phyloP scores from a whole-genome alignment of 2,888 invertebrate species.

The Dynastes tityus region DNA sequence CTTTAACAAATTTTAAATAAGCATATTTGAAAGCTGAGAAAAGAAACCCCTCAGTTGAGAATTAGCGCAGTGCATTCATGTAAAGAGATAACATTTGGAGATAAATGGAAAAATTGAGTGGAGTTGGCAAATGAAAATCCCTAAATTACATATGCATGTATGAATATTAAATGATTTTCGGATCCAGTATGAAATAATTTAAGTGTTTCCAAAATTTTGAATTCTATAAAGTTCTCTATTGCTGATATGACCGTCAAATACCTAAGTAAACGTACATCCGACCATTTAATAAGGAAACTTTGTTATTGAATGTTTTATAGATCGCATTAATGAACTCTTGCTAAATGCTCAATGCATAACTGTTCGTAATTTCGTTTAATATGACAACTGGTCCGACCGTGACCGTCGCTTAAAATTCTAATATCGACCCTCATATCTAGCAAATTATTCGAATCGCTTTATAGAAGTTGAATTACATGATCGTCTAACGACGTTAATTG shows the following conservation, averaged over 20 bases:
- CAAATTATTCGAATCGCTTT: neutral
- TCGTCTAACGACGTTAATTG: neutral
- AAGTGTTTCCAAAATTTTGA: too few relatives aligned
- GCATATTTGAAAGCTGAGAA: too few relatives aligned
- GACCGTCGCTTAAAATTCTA: slow-evolving; percentile 22
- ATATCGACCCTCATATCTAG: neutral
- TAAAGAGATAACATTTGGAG: too few relatives aligned
- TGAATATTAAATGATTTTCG: too few relatives aligned
- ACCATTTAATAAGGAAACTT: slow-evolving; percentile 3
- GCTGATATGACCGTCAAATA: neutral
- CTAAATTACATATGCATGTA: too few relatives aligned
- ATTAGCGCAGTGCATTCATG: too few relatives aligned
- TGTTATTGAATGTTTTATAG: neutral
- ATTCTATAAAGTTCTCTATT: too few relatives aligned
- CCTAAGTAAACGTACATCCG: neutral
- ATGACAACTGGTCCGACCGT: neutral
- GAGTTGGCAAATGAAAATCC: too few relatives aligned
- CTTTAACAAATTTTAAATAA: too few relatives aligned
- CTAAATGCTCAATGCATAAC: neutral
- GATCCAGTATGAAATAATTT: too few relatives aligned
- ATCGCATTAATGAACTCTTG: slow-evolving; percentile 9
- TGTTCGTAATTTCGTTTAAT: slow-evolving; percentile 22
- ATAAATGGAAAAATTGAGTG: too few relatives aligned
- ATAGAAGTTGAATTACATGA: neutral
- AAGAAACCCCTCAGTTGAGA: too few relatives aligned